Evolutionary conservation across 2,113 vertebrate species (phyloP), one percentile per base, ranked within the genome.

Genomic region (Rallus limicola): DNA sequence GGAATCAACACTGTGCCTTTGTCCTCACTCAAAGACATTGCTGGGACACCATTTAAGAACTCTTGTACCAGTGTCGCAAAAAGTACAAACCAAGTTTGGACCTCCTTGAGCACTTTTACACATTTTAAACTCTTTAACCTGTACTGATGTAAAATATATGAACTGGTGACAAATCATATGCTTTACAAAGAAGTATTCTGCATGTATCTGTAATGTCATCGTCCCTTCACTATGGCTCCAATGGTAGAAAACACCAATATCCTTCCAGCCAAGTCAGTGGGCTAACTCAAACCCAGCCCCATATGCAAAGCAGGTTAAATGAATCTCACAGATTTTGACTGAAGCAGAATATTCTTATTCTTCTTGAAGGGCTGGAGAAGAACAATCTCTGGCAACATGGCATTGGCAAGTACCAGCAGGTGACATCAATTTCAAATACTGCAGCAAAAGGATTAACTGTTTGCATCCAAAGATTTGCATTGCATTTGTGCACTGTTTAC

Each of bases 371-470:
- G 24, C 60, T 70, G 33, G 16, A 52, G 33, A 86, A 19, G 29
- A 69, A 42, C 28, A 46, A 67, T 20, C 40, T 38, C 63, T 40
- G 48, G 31, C 19, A 70, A 79, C 7, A 2, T 2, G 21, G 21
- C 36, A 59, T 36, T 31, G 11, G 21, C 8, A 63, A 52, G 29
- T 25, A 62, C 12, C 19, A 42, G 29, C 20, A 75, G n/a, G 19
- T 26, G 29, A 58, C 18, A 40, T 42, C 44, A 77, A 13, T 40
- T 59, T 77, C 31, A 82, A 70, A 79, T 3, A 62, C 13, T 1
- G 0, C 46, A 64, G 53, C 48, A 86, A 89, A 33, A 70, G 4
- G 0, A 46, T 1, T 20, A 68, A 46, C 2, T 1, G 34, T 42
- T 67, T 76, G 58, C 46, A 70, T 62, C 3, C 34, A 44, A 34